These are phyloP conservation scores for Cassiopea xamachana DNA, from an alignment of 30 jellyfish, hydroid and myxozoan species.

Conservation along the genomic window DNA sequence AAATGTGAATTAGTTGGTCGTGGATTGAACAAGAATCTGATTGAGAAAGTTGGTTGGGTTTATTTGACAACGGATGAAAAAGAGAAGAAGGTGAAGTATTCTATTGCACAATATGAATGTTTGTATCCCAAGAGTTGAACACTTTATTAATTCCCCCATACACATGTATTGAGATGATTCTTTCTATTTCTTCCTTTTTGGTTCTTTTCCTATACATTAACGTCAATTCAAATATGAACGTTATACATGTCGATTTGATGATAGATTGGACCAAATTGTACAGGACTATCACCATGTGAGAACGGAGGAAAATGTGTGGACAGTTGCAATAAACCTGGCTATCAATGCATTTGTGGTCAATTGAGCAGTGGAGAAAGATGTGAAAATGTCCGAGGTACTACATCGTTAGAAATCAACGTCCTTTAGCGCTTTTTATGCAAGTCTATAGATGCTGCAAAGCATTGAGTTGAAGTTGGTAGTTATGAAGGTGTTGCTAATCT, in stretches of 20 bases:
- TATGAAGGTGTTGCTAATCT: too few relatives aligned
- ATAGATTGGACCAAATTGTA: conserved; percentile 56
- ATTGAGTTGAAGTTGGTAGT: background rate
- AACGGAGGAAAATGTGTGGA: conserved; percentile 25
- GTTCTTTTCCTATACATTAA: too few relatives aligned
- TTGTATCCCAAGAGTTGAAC: too few relatives aligned
- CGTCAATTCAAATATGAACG: background rate
- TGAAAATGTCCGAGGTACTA: conserved; percentile 29
- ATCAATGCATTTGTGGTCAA: conserved; percentile 22
- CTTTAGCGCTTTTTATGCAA: too few relatives aligned
- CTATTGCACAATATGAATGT: background rate
- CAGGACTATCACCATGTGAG: conserved; percentile 37
- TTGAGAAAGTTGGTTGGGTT: conserved; percentile 2
- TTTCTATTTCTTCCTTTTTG: too few relatives aligned
- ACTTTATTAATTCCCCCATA: too few relatives aligned
- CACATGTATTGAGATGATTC: too few relatives aligned
- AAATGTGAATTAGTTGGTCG: conserved; percentile 48
- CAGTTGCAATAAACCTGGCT: background rate
- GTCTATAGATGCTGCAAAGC: too few relatives aligned
- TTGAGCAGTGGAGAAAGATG: conserved; percentile 29
- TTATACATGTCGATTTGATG: background rate
- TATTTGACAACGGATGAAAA: conserved; percentile 1
- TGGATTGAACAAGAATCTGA: background rate
- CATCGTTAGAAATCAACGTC: too few relatives aligned
- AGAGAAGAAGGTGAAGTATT: background rate